These are phyloP conservation scores for Chondrilla cf. caribensis DNA, from an alignment of 37 sponge, comb jelly and placozoan genomes.

Conservation along the genomic window DNA sequence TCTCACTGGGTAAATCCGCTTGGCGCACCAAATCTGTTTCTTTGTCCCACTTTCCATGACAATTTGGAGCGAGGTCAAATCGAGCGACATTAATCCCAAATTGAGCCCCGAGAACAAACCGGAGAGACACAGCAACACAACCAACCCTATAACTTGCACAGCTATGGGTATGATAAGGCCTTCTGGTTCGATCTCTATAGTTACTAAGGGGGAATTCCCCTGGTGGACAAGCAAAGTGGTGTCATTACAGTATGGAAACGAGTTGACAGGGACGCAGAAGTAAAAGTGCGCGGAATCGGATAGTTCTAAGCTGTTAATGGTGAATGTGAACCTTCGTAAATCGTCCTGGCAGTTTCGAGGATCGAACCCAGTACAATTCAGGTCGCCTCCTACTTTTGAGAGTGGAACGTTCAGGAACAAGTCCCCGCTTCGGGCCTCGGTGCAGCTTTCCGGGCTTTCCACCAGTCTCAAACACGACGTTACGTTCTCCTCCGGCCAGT, in stretches of 20 bases:
- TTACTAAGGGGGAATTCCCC: slow-evolving; percentile 21
- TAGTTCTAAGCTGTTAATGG: not conserved
- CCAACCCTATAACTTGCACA: slow-evolving; percentile 49
- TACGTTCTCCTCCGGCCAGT: not conserved
- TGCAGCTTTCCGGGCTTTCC: not conserved
- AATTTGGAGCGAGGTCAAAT: slow-evolving; percentile 87
- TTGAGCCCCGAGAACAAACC: slow-evolving; percentile 95
- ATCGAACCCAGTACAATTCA: no score
- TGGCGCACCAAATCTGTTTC: slow-evolving; percentile 73
- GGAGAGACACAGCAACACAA: slow-evolving; percentile 73
- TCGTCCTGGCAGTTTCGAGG: not conserved
- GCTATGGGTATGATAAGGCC: slow-evolving; percentile 50
- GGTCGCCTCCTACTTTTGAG: no score
- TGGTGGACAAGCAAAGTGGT: slow-evolving; percentile 27
- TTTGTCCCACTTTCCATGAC: slow-evolving; percentile 81
- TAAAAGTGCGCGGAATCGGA: not conserved
- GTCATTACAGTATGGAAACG: not conserved
- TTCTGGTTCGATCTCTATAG: slow-evolving; percentile 1
- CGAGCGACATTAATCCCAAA: slow-evolving; percentile 96
- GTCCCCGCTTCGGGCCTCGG: no score
- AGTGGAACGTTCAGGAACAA: no score
- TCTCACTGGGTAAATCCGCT: slow-evolving; percentile 80
- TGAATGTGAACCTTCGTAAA: not conserved
- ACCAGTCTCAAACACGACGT: not conserved
- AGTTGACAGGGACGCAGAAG: slow-evolving; percentile 28